A percentile compares a stretch with the other conserved stretches of the same genome.
phyloP scores from a whole-genome alignment of 2,888 invertebrate species.

The Amaurobius ferox region DNA sequence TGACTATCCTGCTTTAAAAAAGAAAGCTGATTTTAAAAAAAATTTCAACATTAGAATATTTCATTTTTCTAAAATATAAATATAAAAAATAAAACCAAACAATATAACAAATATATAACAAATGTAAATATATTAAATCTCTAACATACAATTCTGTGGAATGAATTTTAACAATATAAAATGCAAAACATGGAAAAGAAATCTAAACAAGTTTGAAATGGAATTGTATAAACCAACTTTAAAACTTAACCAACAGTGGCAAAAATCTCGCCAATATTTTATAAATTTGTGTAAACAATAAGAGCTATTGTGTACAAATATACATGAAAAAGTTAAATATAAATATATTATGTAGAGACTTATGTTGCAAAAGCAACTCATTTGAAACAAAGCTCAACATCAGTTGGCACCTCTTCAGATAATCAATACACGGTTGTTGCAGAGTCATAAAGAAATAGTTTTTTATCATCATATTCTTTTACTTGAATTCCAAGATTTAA shows the following conservation, averaged over 20 bases:
- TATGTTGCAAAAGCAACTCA: neutral
- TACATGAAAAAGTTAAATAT: neutral
- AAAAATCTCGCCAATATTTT: neutral
- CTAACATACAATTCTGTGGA: too few species aligned
- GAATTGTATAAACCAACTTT: neutral
- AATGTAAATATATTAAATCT: too few species aligned
- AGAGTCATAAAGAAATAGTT: slow-evolving; percentile 52
- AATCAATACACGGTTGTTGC: slow-evolving; percentile 51
- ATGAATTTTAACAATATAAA: too few species aligned
- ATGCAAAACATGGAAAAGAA: too few species aligned
- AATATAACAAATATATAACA: too few species aligned
- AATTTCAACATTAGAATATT: too few species aligned
- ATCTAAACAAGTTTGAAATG: neutral
- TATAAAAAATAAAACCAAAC: too few species aligned
- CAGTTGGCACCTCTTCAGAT: neutral
- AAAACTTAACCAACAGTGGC: too few species aligned
- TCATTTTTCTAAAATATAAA: too few species aligned
- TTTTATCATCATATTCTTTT: slow-evolving; percentile 56
- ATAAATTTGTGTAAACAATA: neutral
- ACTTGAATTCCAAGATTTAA: slow-evolving; percentile 45
- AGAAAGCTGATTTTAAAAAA: too few species aligned
- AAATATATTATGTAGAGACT: neutral
- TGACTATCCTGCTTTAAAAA: too few species aligned
- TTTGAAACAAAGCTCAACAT: neutral
- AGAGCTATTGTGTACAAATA: neutral